These are phyloP conservation scores for Cynocephalus volans DNA, from an alignment of 2,113 vertebrate species.

Conservation along the genomic window DNA sequence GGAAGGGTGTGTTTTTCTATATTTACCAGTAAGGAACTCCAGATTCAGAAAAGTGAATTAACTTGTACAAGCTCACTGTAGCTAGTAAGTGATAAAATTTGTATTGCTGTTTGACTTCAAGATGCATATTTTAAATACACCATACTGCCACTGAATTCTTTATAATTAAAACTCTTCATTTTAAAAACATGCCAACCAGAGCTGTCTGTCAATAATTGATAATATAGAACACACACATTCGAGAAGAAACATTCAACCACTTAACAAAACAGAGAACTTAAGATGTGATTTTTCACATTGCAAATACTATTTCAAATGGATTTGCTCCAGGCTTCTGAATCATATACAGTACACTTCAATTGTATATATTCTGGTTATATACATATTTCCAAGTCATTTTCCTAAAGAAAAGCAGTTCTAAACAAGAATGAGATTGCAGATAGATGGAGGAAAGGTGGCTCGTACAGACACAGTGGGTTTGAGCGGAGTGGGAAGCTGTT, in stretches of 20 bases:
- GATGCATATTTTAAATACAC: neutral
- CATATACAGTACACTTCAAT: neutral
- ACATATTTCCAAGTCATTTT: neutral
- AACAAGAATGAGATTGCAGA: neutral
- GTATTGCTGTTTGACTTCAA: neutral
- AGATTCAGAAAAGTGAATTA: constrained; percentile 40
- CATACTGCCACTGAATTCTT: neutral
- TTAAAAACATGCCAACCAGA: constrained; percentile 46
- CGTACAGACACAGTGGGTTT: neutral
- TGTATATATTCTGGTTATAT: neutral
- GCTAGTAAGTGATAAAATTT: neutral
- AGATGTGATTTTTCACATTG: neutral
- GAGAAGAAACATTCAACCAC: constrained; percentile 21
- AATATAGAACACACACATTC: neutral
- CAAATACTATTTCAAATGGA: neutral
- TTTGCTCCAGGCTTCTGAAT: constrained; percentile 34
- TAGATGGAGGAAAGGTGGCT: neutral
- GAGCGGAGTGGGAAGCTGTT: neutral
- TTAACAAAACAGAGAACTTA: neutral
- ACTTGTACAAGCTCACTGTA: neutral
- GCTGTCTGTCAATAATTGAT: neutral
- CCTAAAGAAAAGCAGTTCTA: neutral
- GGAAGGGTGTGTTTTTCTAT: neutral
- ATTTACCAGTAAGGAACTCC: neutral
- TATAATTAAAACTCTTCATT: neutral